Conservation (phyloP, 1,140 invertebrate species). For the Euwallacea similis region DNA sequence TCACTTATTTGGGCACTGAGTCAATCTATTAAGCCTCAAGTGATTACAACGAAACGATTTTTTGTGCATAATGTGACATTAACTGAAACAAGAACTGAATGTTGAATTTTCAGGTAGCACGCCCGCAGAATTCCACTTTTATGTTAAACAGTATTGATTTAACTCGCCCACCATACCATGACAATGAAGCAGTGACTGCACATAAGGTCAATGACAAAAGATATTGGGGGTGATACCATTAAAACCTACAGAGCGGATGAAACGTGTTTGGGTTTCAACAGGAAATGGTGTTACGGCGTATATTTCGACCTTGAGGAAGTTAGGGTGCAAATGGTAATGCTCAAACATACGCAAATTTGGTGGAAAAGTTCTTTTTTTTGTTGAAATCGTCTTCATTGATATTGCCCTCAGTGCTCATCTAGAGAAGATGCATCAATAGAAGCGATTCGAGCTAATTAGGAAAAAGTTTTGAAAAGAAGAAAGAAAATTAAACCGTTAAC, state of each 20-base stretch:
- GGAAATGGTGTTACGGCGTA: background rate
- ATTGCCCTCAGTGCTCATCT: too few species aligned
- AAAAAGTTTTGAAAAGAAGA: too few species aligned
- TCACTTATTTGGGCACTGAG: background rate
- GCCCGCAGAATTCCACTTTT: too few species aligned
- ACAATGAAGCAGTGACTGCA: conserved; percentile 11
- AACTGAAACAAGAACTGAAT: background rate
- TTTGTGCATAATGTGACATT: background rate
- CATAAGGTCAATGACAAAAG: conserved; percentile 17
- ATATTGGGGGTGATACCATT: conserved; percentile 2
- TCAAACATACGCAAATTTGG: too few species aligned
- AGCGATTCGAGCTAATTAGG: too few species aligned
- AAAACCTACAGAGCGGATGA: background rate
- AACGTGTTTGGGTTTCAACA: background rate
- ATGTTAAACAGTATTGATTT: background rate
- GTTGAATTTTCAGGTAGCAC: background rate
- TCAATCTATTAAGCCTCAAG: background rate
- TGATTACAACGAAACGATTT: background rate
- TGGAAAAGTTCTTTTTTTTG: too few species aligned
- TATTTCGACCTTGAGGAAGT: background rate
- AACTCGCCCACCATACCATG: conserved; percentile 2
- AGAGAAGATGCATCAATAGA: too few species aligned
- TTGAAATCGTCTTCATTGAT: too few species aligned
- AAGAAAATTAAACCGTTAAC: too few species aligned
- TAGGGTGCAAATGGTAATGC: background rate